Evolutionary conservation across 2,888 invertebrate genomes (phyloP).

Genomic region (Bombylius discolor): DNA sequence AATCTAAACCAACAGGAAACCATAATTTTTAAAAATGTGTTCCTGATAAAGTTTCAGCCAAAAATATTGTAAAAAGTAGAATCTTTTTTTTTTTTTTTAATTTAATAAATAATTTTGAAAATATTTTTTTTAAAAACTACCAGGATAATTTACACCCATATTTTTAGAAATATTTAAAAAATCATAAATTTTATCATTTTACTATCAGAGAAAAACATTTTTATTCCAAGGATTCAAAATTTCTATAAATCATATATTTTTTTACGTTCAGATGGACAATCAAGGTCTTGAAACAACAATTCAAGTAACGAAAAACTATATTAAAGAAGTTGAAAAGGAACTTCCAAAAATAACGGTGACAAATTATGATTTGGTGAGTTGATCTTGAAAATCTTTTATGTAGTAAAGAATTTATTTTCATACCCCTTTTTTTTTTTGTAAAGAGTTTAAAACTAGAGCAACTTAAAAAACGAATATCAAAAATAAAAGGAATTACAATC

Average conservation of each 20-base stretch:
- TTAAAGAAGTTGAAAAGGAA: conserved; percentile 31
- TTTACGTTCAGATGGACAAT: conserved; percentile 20
- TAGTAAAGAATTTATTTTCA: neutral
- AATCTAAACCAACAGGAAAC: too few relatives aligned
- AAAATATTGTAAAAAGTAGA: too few relatives aligned
- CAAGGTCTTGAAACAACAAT: conserved; percentile 21
- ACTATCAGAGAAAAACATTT: too few relatives aligned
- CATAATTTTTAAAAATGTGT: too few relatives aligned
- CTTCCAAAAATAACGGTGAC: conserved; percentile 46
- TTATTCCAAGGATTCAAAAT: too few relatives aligned
- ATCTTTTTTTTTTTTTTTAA: neutral
- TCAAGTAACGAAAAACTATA: conserved; percentile 17
- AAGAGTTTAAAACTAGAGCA: conserved; percentile 36
- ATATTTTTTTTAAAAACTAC: too few relatives aligned
- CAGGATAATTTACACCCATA: too few relatives aligned
- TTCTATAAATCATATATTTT: neutral
- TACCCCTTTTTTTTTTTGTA: neutral
- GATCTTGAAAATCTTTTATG: neutral
- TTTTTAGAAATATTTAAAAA: too few relatives aligned
- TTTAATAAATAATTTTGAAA: too few relatives aligned
- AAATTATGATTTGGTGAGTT: conserved; percentile 46
- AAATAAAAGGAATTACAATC: conserved; percentile 30
- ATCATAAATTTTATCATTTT: too few relatives aligned
- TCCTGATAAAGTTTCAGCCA: too few relatives aligned
- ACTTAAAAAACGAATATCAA: conserved; percentile 33